phyloP scores from a whole-genome alignment of 2,797 vertebrate genomes.

The Paedocypris micromegethes region DNA sequence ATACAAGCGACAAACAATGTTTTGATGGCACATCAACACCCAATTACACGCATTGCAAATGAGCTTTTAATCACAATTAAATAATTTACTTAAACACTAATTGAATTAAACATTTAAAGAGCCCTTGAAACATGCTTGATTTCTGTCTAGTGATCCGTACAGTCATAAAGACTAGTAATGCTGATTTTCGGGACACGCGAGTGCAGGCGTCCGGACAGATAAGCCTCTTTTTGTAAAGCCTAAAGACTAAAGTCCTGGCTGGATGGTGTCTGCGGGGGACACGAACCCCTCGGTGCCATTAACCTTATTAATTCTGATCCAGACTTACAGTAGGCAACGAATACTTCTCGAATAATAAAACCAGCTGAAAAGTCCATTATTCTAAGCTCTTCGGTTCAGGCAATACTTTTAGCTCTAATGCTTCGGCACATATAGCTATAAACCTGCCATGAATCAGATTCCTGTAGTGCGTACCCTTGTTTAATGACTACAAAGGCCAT shows the following conservation, averaged over 20 bases:
- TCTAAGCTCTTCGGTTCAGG: conserved; percentile 40
- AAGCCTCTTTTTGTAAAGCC: conserved; percentile 49
- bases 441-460: conserved; percentile 35
- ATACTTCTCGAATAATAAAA: conserved; percentile 26
- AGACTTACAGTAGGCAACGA: conserved; percentile 10
- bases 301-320: conserved; percentile 48
- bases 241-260: conserved; percentile 37
- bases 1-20: too few species aligned
- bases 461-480: conserved; percentile 11
- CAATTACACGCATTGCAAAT: too few species aligned
- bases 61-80: too few species aligned
- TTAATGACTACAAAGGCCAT: conserved; percentile 12
- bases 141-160: too few species aligned
- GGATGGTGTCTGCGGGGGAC: conserved; percentile 40
- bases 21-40: too few species aligned
- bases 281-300: conserved; percentile 49
- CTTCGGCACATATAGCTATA: conserved; percentile 27
- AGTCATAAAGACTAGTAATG: conserved; percentile 22
- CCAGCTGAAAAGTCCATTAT: conserved; percentile 32
- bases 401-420: conserved; percentile 35
- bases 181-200: conserved; percentile 54
- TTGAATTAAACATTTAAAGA: too few species aligned
- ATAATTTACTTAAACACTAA: too few species aligned
- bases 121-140: too few species aligned
- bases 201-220: conserved; percentile 45